Conservation (phyloP, 1,140 invertebrate species). For the Aphelinus certus region DNA sequence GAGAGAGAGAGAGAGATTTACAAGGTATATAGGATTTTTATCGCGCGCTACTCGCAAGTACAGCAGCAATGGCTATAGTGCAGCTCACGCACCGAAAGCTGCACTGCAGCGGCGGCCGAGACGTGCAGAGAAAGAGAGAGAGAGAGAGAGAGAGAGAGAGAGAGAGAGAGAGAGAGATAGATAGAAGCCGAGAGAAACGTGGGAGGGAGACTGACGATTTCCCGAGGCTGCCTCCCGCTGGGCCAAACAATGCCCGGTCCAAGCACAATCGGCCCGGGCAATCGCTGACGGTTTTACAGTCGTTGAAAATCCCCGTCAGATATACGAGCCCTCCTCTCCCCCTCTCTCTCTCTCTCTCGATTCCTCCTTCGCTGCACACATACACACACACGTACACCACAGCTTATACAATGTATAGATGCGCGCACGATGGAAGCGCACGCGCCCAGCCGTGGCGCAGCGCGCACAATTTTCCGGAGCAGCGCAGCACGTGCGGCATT, state of each 20-base stretch:
- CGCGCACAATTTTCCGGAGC: not conserved
- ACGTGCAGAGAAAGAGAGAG: too few relatives aligned
- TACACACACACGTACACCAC: too few relatives aligned
- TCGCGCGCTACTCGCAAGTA: not conserved
- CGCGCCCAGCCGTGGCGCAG: too few relatives aligned
- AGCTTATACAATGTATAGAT: too few relatives aligned
- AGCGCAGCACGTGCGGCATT: not conserved
- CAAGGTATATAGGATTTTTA: slow-evolving; percentile 11
- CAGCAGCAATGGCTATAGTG: too few relatives aligned
- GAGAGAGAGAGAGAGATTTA: not conserved
- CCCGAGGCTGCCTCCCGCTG: slow-evolving; percentile 8
- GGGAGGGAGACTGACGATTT: not conserved
- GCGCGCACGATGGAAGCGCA: too few relatives aligned
- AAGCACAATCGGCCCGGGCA: slow-evolving; percentile 11
- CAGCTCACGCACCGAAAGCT: too few relatives aligned
- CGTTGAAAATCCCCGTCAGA: slow-evolving; percentile 21
- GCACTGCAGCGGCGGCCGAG: too few relatives aligned
- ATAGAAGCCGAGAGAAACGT: not conserved
- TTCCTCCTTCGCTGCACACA: not conserved
- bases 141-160: not conserved
- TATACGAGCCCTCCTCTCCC: slow-evolving; percentile 5
- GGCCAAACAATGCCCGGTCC: slow-evolving; percentile 10
- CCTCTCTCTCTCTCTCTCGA: not conserved
- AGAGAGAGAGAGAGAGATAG: not conserved
- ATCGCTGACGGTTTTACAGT: slow-evolving; percentile 35